Base-by-base conservation (phyloP, 2,888 invertebrate species). In the Pammene fasciana region DNA sequence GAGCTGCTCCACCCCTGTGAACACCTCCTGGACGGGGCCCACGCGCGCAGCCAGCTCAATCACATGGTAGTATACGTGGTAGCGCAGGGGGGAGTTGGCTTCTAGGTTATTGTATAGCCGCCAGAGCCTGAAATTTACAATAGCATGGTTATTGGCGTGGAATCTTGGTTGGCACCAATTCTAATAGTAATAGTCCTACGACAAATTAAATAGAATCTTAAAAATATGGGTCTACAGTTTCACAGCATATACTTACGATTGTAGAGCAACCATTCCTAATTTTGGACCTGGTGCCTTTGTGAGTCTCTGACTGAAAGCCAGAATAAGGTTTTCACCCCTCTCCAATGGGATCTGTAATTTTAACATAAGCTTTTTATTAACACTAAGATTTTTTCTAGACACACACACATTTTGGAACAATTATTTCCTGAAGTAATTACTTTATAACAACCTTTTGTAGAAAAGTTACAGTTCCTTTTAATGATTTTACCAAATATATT, bases 41-140 rank as follows among this genome's bases (percentile, higher is more conserved):
- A 97, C 96, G 76, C 97, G 96, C 52, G 97, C 96, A 0, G 98
- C 97, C 67, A 99, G 95, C 88, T 97, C 96, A 26, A 99, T 95
- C 78, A 99, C 94, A 82, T 97, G 97, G 82, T 97, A 97, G 87
- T 99, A 99, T 13, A 99, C 97, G 83, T 97, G 97, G 87, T 98
- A 99, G 52, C 98, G 94, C 86, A 97, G 94, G 0, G 97, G 95
- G 0, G 97, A 97, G 75, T 95, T 94, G 72, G 96, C 95, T 78
- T 97, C 97, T 75, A 99, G 90, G 57, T 98, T 98, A 88, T 98
- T 97, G 85, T 98, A 99, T 65, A 99, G 89, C 71, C 99, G 94
- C 95, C 97, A 97, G 73, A 99, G 90, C 64, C 97, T 97, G 82
- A 64, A 94, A 93, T 38, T 38, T 38, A 36, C 7, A 36, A 36